phyloP scores from a whole-genome alignment of 1,140 invertebrate genomes.

The Eriosoma lanigerum region DNA sequence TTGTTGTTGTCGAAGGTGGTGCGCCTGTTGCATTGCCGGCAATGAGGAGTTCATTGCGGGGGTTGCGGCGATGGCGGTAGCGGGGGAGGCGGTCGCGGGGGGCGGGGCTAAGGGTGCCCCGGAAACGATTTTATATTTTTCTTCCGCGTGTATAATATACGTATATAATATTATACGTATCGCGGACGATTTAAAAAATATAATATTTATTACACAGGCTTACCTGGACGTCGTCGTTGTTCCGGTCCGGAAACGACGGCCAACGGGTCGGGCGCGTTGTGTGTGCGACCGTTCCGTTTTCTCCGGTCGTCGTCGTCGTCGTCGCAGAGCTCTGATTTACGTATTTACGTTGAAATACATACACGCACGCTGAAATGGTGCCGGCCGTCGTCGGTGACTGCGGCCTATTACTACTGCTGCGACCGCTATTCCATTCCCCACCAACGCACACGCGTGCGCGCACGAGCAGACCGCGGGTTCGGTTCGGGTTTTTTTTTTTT shows the following conservation, averaged over 20 bases:
- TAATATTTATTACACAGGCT: background rate
- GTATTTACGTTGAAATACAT: constrained; percentile 6
- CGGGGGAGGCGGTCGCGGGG: background rate
- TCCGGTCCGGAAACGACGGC: background rate
- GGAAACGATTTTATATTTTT: background rate
- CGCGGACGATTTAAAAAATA: background rate
- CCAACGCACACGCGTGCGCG: background rate
- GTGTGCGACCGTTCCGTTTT: background rate
- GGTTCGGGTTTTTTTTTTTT: constrained; percentile 23
- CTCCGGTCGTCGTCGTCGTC: background rate
- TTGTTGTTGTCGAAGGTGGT: constrained; percentile 20
- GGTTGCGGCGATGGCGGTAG: too few species aligned
- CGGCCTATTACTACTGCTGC: constrained; percentile 22
- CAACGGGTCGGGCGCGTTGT: background rate
- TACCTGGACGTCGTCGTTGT: background rate
- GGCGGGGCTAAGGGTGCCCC: background rate
- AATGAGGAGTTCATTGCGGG: constrained; percentile 2
- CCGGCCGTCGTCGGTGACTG: constrained; percentile 47
- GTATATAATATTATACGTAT: background rate
- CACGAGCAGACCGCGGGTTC: background rate
- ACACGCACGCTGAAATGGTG: constrained; percentile 21
- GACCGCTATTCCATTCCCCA: constrained; percentile 19
- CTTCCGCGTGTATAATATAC: background rate
- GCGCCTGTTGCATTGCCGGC: constrained; percentile 1
- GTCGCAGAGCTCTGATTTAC: background rate